Evolutionary conservation across 1,140 invertebrate species (phyloP).

Genomic region (Drosophila chauvacae): DNA sequence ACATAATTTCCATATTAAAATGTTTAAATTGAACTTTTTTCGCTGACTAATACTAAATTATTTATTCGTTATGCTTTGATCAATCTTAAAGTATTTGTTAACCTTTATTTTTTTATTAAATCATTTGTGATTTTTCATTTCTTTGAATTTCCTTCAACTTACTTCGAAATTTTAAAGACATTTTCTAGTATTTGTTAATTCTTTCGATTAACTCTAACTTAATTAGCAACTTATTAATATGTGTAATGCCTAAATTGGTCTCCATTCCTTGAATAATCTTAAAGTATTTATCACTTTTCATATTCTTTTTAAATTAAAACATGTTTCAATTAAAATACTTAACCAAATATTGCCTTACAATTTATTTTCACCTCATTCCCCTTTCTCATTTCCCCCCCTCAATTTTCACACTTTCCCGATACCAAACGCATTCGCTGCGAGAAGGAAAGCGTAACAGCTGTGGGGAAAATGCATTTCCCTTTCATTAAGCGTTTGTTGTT

Average conservation of each 20-base stretch:
- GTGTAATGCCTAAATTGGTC: fast-evolving
- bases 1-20: no score
- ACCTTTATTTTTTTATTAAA: no score
- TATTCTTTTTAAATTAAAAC: neutral
- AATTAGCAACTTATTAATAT: neutral
- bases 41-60: no score
- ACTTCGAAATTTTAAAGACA: no score
- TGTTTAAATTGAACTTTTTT: no score
- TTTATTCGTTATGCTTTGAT: no score
- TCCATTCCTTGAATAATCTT: neutral
- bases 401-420: conserved; percentile 22
- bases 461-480: conserved; percentile 25
- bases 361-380: neutral
- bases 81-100: no score
- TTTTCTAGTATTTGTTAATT: no score
- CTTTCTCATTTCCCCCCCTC: neutral
- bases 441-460: conserved; percentile 7
- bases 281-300: neutral
- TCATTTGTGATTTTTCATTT: no score
- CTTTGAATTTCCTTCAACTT: no score
- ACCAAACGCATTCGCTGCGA: neutral
- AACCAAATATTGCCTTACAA: no score
- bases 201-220: no score
- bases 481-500: conserved; percentile 38
- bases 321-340: neutral